phyloP scores from a whole-genome alignment of 1,140 invertebrate species.

The Anastatus disparis region DNA sequence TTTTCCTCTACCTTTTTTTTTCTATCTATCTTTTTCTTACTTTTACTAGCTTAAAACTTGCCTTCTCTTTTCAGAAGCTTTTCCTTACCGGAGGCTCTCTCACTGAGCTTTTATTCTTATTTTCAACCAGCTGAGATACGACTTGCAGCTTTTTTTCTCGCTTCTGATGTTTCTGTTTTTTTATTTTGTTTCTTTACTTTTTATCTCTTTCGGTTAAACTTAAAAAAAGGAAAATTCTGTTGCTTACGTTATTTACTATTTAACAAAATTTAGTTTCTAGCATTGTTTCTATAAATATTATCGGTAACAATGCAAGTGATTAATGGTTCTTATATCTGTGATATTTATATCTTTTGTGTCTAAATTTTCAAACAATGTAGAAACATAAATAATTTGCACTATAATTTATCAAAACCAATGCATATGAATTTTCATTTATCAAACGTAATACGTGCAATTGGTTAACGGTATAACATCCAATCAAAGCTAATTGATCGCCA shows the following conservation, averaged over 20 bases:
- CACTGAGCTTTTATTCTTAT: slow-evolving; percentile 44
- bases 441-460: no score
- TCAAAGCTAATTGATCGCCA: background rate
- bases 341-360: no score
- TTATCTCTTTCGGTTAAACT: background rate
- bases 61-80: slow-evolving; percentile 37
- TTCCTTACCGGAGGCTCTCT: slow-evolving; percentile 31
- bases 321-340: no score
- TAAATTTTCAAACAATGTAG: no score
- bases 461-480: no score
- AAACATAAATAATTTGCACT: no score
- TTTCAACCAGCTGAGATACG: slow-evolving; percentile 42
- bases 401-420: no score
- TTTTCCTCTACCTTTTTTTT: slow-evolving; percentile 39
- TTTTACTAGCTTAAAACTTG: no score
- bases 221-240: background rate
- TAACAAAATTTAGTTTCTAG: background rate
- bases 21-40: no score
- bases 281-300: no score
- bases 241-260: background rate
- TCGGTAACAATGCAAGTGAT: no score
- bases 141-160: slow-evolving; percentile 11
- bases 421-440: no score
- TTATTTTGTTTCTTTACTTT: background rate
- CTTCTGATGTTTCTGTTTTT: background rate